A percentile compares a stretch with the other conserved stretches of the same genome.
phyloP scores from a whole-genome alignment of 1,140 invertebrate species.

The Mylabris phalerata region DNA sequence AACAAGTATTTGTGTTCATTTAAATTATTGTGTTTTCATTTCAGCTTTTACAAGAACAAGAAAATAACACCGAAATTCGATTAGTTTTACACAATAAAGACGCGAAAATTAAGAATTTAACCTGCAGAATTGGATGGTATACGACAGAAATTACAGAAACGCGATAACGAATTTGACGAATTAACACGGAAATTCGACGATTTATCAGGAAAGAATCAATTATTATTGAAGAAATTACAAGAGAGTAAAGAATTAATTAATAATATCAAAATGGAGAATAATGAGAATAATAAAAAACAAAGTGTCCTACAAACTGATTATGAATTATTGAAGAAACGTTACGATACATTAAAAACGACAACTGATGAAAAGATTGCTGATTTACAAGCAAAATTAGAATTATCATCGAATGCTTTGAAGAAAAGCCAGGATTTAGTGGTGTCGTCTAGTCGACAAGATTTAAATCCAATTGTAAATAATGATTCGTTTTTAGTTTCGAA shows the following conservation, averaged over 20 bases:
- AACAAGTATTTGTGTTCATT: no score
- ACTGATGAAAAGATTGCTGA: slow-evolving; percentile 1
- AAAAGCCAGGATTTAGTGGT: slow-evolving; percentile 31
- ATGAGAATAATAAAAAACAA: slow-evolving; percentile 6
- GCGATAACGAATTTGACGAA: not conserved
- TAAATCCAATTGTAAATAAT: slow-evolving; percentile 25
- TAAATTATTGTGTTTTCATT: not conserved
- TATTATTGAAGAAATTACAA: slow-evolving; percentile 32
- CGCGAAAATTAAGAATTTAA: not conserved
- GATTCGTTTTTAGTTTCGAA: slow-evolving; percentile 37
- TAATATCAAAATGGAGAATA: not conserved
- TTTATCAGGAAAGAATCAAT: not conserved
- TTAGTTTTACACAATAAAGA: slow-evolving; percentile 20
- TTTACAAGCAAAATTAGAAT: slow-evolving; percentile 12
- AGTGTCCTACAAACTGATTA: not conserved
- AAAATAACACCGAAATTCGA: slow-evolving; percentile 23
- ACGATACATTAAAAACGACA: slow-evolving; percentile 9
- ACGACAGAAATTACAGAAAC: not conserved
- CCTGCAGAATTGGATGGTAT: not conserved
- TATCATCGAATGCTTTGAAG: slow-evolving; percentile 22
- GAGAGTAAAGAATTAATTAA: slow-evolving; percentile 13
- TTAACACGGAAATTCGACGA: not conserved
- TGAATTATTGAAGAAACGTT: slow-evolving; percentile 17
- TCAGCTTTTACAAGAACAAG: slow-evolving; percentile 21
- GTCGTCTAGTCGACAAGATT: slow-evolving; percentile 12